These are phyloP conservation scores for Drosophila mimetica DNA, from an alignment of 2,888 invertebrate species.

Conservation along the genomic window DNA sequence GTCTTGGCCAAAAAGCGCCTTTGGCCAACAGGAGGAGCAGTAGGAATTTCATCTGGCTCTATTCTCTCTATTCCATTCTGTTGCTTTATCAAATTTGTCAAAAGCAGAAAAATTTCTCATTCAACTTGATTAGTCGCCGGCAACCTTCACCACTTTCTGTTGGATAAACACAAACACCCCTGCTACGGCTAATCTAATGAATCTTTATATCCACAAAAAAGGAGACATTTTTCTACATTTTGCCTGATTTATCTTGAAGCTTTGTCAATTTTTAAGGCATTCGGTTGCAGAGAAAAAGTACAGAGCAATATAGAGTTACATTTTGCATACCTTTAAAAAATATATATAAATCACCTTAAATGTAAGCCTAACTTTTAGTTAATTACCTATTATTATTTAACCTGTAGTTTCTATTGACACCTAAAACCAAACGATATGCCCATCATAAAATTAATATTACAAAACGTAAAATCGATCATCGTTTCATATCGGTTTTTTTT, in stretches of 20 bases:
- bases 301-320: too few species aligned
- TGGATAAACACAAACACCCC: neutral
- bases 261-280: neutral
- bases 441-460: too few species aligned
- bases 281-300: neutral
- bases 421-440: too few species aligned
- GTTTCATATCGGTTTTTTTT: too few species aligned
- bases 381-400: neutral
- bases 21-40: conserved; percentile 16
- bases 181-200: conserved; percentile 9
- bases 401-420: neutral
- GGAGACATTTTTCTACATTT: neutral
- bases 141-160: neutral
- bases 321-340: too few species aligned
- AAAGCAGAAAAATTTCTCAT: conserved; percentile 38
- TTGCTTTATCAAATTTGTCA: conserved; percentile 23
- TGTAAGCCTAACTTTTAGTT: too few species aligned
- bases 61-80: neutral
- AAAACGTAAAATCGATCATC: too few species aligned
- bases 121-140: conserved; percentile 40
- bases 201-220: conserved; percentile 19
- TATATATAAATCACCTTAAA: too few species aligned
- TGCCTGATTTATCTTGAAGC: neutral
- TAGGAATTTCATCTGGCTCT: conserved; percentile 20
- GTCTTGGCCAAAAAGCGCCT: conserved; percentile 10